Evolutionary conservation across 1,140 invertebrate species (phyloP).

Genomic region (Cotesia chilonis): DNA sequence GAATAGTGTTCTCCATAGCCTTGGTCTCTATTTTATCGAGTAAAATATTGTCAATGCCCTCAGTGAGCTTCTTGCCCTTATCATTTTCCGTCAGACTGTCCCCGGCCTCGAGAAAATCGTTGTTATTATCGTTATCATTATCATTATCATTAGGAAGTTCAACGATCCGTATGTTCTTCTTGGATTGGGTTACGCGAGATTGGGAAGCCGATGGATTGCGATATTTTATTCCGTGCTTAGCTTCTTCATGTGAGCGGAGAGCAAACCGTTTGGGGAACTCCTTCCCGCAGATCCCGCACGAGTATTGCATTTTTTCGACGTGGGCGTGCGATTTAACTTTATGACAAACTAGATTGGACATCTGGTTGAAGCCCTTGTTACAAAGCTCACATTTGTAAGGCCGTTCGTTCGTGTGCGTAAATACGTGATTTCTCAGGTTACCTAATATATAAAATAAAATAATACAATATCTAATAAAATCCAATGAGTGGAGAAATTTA

Average conservation of each 20-base stretch:
- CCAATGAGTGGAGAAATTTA: neutral
- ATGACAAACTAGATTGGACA: conserved; percentile 82
- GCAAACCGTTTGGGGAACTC: conserved; percentile 67
- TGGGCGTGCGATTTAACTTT: conserved; percentile 75
- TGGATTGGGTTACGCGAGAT: conserved; percentile 38
- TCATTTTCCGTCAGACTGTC: conserved; percentile 42
- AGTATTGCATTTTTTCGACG: conserved; percentile 67
- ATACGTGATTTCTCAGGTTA: conserved; percentile 76
- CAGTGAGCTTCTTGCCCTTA: conserved; percentile 43
- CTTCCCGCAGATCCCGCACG: conserved; percentile 68
- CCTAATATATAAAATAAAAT: conserved; percentile 60
- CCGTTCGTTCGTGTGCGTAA: conserved; percentile 81
- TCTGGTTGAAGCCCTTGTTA: conserved; percentile 82
- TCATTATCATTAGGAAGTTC: conserved; percentile 58
- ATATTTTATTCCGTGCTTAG: conserved; percentile 68
- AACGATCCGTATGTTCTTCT: conserved; percentile 61
- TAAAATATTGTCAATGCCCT: conserved; percentile 58
- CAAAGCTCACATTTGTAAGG: conserved; percentile 84
- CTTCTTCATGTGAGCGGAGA: conserved; percentile 70
- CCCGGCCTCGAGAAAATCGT: neutral
- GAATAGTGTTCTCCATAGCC: conserved; percentile 68
- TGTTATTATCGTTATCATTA: conserved; percentile 31
- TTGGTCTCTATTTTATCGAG: conserved; percentile 70
- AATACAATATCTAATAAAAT: conserved; percentile 19
- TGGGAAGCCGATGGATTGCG: conserved; percentile 46